phyloP scores from a whole-genome alignment of 2,113 vertebrate genomes.

The Hiodon alosoides region DNA sequence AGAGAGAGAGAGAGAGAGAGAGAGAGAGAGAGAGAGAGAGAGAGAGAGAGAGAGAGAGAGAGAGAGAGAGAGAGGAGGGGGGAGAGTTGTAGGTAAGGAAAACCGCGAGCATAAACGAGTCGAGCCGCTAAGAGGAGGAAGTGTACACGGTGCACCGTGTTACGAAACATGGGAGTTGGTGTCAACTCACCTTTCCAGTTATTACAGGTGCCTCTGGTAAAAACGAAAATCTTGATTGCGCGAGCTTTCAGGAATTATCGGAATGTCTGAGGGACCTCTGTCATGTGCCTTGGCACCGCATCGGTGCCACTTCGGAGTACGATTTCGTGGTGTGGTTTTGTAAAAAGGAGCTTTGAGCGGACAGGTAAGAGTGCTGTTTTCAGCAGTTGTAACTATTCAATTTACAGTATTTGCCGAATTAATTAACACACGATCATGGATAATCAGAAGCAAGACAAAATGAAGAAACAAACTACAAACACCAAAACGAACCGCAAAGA shows the following conservation, averaged over 20 bases:
- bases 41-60: too few species aligned
- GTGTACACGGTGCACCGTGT: constrained; percentile 27
- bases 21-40: constrained; percentile 4
- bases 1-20: too few species aligned
- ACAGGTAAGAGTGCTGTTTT: constrained; percentile 51
- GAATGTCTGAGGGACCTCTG: constrained; percentile 32
- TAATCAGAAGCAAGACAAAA: constrained; percentile 49
- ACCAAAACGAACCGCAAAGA: constrained; percentile 54
- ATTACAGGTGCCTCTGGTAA: constrained; percentile 31
- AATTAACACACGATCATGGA: constrained; percentile 49
- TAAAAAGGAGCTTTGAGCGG: constrained; percentile 40
- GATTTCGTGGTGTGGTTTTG: constrained; percentile 35
- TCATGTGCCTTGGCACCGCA: constrained; percentile 46
- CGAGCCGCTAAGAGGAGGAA: constrained; percentile 40
- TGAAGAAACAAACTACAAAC: constrained; percentile 48
- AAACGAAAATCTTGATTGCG: not conserved
- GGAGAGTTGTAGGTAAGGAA: not conserved
- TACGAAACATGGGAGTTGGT: constrained; percentile 29
- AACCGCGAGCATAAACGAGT: too few species aligned
- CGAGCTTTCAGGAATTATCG: constrained; percentile 20
- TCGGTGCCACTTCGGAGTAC: constrained; percentile 28
- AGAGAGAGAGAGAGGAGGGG: too few species aligned
- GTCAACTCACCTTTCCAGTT: constrained; percentile 24
- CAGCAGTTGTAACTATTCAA: constrained; percentile 29
- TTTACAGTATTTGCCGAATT: constrained; percentile 16